Conservation (phyloP, 2,797 vertebrate genomes). For the Pseudomugil gertrudae region DNA sequence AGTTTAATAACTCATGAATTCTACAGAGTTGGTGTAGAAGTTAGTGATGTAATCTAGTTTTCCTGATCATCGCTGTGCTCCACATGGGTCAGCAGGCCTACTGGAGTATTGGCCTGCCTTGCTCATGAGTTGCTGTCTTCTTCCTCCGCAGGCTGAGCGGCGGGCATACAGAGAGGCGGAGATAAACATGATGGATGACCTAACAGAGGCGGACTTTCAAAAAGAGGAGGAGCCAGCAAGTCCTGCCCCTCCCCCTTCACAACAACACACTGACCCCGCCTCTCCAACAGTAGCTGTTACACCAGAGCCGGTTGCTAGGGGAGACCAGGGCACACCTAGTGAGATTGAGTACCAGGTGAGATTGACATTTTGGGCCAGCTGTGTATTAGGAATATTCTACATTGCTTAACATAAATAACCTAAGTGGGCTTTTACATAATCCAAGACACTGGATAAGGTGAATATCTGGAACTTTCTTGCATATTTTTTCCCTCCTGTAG, state of each 20-base stretch:
- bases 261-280: conserved; percentile 83
- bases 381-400: too few relatives aligned
- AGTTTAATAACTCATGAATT: conserved; percentile 20
- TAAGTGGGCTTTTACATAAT: too few relatives aligned
- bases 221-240: conserved; percentile 79
- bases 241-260: conserved; percentile 71
- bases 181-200: conserved; percentile 80
- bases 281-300: conserved; percentile 82
- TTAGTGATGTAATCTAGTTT: neutral
- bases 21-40: neutral
- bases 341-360: conserved; percentile 78
- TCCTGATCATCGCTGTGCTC: neutral
- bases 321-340: conserved; percentile 71
- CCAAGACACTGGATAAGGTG: too few relatives aligned
- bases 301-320: conserved; percentile 77
- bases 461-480: neutral
- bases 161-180: conserved; percentile 73
- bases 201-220: conserved; percentile 74
- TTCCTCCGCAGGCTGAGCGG: conserved; percentile 71
- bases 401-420: too few relatives aligned
- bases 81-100: neutral
- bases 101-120: neutral
- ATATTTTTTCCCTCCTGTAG: too few relatives aligned
- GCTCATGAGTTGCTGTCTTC: neutral
- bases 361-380: neutral